A percentile compares a stretch with the other conserved stretches of the same genome.
These are phyloP conservation scores for Bostrychus sinensis DNA, from an alignment of 2,113 vertebrate species.

Conservation along the genomic window DNA sequence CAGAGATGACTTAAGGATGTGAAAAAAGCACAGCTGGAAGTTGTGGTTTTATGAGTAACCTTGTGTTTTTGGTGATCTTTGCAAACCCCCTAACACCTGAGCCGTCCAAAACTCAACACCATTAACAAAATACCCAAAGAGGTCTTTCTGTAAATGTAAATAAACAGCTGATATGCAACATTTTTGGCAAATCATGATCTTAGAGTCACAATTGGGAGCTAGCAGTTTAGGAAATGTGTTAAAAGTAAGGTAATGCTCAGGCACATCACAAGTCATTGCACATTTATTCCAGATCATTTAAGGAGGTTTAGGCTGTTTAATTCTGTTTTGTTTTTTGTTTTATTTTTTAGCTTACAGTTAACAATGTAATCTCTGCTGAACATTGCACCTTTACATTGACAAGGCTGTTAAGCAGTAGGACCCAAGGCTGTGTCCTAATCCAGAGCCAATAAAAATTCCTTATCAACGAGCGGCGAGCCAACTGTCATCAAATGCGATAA, in stretches of 20 bases:
- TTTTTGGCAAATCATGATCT: no score
- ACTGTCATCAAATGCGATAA: constrained; percentile 45
- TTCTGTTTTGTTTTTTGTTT: neutral
- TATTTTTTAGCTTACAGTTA: neutral
- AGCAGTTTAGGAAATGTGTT: no score
- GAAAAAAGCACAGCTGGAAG: neutral
- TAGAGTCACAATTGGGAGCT: no score
- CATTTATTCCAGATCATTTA: no score
- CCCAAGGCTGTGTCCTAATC: neutral
- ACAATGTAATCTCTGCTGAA: neutral
- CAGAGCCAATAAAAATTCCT: constrained; percentile 26
- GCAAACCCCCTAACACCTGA: constrained; percentile 6
- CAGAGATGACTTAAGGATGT: constrained; percentile 14
- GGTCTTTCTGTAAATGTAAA: neutral
- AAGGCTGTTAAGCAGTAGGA: constrained; percentile 18
- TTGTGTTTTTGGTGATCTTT: constrained; percentile 14
- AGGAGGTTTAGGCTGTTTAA: no score
- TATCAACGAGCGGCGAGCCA: constrained; percentile 14
- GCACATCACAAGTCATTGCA: no score
- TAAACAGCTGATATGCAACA: no score
- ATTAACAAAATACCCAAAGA: neutral
- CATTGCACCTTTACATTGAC: constrained; percentile 1
- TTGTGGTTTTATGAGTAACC: constrained; percentile 22
- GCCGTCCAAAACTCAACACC: neutral
- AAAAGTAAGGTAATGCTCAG: no score